Percentiles rank a stretch among this genome's conserved stretches.
phyloP scores from a whole-genome alignment of 1,140 invertebrate genomes.

The Drosophila kurseongensis region DNA sequence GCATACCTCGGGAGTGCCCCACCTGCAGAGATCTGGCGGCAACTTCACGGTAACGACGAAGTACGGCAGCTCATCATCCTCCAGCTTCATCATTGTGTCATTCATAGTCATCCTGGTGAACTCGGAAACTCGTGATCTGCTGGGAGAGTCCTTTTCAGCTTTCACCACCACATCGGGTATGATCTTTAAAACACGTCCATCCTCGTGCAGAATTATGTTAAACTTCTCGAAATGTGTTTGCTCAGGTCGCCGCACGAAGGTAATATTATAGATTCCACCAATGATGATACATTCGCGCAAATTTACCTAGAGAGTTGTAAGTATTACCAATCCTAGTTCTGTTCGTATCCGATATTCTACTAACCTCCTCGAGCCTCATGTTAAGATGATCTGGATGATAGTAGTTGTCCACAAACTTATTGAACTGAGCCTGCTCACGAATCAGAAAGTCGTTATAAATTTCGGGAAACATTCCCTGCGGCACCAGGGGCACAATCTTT shows the following conservation, averaged over 20 bases:
- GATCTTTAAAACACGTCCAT: constrained; percentile 42
- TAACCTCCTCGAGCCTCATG: constrained; percentile 48
- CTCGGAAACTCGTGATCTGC: background rate
- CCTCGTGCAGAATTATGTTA: constrained; percentile 59
- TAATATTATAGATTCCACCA: constrained; percentile 64
- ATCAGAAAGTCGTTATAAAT: constrained; percentile 33
- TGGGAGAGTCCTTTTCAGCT: background rate
- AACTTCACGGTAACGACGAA: constrained; percentile 57
- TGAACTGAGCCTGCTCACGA: constrained; percentile 52
- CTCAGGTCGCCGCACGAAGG: constrained; percentile 45
- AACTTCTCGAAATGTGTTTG: constrained; percentile 55
- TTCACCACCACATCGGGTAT: constrained; percentile 34
- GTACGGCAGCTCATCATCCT: constrained; percentile 42
- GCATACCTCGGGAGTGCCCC: constrained; percentile 55
- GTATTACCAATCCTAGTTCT: too few relatives aligned
- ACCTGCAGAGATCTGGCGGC: constrained; percentile 54
- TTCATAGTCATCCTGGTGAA: background rate
- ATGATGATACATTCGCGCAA: constrained; percentile 55
- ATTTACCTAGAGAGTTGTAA: constrained; percentile 52
- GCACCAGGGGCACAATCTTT: constrained; percentile 41
- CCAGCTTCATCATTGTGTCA: background rate
- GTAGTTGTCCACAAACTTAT: constrained; percentile 34
- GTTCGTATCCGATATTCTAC: too few relatives aligned
- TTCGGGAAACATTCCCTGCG: constrained; percentile 53
- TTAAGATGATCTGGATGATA: constrained; percentile 53